Percentiles rank a stretch among this genome's conserved stretches.
These are phyloP conservation scores for Pangasianodon gigas DNA, from an alignment of 2,113 vertebrate genomes.

Conservation along the genomic window DNA sequence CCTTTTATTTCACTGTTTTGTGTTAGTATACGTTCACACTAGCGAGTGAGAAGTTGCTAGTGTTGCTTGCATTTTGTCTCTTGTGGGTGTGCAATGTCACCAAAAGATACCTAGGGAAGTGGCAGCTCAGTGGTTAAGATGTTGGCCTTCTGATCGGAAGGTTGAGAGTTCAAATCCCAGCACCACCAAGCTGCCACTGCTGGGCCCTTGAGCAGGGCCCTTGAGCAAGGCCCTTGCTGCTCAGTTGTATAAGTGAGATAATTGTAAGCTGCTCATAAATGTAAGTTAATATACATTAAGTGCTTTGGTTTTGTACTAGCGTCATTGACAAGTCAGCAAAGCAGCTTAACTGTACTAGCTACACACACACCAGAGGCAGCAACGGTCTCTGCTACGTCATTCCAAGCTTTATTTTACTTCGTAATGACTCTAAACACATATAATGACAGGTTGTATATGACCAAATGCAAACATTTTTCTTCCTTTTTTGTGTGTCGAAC, in stretches of 20 bases:
- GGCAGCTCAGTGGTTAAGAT: no score
- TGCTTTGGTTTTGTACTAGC: neutral
- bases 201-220: no score
- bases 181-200: no score
- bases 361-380: neutral
- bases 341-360: neutral
- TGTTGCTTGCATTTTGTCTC: neutral
- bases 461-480: neutral
- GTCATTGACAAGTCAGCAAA: neutral
- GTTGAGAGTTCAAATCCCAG: no score
- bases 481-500: neutral
- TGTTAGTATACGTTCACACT: neutral
- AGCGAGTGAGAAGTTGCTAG: neutral
- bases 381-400: neutral
- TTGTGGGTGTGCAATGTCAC: neutral
- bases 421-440: neutral
- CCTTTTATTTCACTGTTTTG: neutral
- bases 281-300: neutral
- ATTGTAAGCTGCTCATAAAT: no score
- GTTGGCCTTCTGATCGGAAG: no score
- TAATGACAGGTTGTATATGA: neutral
- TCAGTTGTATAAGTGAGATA: no score
- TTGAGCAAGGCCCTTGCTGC: no score
- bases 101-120: no score
- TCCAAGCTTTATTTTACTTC: neutral